phyloP scores from a whole-genome alignment of 2,797 vertebrate genomes.

The Gymnodraco acuticeps region DNA sequence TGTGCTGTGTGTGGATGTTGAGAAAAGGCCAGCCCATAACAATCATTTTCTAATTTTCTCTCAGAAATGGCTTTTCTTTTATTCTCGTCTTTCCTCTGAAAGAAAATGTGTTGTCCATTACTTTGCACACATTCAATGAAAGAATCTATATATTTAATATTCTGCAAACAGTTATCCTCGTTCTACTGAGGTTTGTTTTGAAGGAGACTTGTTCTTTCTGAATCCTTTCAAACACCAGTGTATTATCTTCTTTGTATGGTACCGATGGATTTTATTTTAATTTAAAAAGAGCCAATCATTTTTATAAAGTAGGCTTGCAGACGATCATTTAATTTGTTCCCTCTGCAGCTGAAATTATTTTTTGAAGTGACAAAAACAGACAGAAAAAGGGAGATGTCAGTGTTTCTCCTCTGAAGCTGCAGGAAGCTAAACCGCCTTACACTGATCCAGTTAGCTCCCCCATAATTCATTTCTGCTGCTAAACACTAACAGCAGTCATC shows the following conservation, averaged over 20 bases:
- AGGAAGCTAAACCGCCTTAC: slow-evolving; percentile 66
- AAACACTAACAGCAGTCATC: slow-evolving; percentile 61
- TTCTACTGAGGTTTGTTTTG: neutral
- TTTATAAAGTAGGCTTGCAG: slow-evolving; percentile 22
- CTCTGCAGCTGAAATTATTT: neutral
- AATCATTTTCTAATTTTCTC: slow-evolving; percentile 2
- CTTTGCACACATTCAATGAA: neutral
- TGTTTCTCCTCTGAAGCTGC: slow-evolving; percentile 39
- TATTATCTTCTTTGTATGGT: slow-evolving; percentile 5
- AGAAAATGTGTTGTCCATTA: neutral
- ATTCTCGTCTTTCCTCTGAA: neutral
- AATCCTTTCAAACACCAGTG: neutral
- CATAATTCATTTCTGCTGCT: slow-evolving; percentile 70
- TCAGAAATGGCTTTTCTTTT: neutral
- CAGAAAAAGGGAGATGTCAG: slow-evolving; percentile 29
- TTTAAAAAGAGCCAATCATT: slow-evolving; percentile 17
- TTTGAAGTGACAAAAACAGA: slow-evolving; percentile 8
- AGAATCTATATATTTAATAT: neutral
- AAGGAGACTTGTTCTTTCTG: slow-evolving; percentile 8
- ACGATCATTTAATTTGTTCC: neutral
- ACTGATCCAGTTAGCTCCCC: slow-evolving; percentile 74
- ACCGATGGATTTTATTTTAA: neutral
- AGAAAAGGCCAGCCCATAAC: slow-evolving; percentile 23
- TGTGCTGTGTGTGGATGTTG: slow-evolving; percentile 8
- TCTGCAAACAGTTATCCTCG: neutral